These are phyloP conservation scores for Dicyrtomina minuta DNA, from an alignment of 2,888 invertebrate genomes.

Conservation along the genomic window DNA sequence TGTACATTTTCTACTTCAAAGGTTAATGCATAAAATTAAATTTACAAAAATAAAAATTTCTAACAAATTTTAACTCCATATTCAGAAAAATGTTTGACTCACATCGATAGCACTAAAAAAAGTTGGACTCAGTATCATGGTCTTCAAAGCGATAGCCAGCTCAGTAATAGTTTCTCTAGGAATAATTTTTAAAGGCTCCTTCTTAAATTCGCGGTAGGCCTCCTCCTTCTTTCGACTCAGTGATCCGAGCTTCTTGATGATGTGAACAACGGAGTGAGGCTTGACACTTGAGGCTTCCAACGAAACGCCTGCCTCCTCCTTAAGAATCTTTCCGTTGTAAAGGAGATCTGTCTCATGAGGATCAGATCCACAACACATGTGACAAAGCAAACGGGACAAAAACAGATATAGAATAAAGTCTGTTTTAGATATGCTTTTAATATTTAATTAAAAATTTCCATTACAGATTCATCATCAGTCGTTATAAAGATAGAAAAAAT, in stretches of 20 bases:
- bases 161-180: conserved; percentile 2
- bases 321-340: conserved; percentile 71
- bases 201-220: background rate
- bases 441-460: too few species aligned
- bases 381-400: background rate
- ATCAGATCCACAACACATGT: too few species aligned
- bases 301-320: conserved; percentile 61
- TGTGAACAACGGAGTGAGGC: conserved; percentile 63
- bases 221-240: conserved; percentile 58
- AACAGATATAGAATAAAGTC: background rate
- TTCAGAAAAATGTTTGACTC: background rate
- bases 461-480: too few species aligned
- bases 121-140: conserved; percentile 20
- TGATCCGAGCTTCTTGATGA: conserved; percentile 55
- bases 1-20: conserved; percentile 2
- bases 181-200: conserved; percentile 7
- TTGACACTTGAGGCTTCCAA: conserved; percentile 57
- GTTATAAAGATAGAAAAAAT: too few species aligned
- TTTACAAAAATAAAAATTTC: conserved; percentile 2
- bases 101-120: conserved; percentile 15
- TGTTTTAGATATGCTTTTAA: too few species aligned
- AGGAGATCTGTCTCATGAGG: conserved; percentile 64
- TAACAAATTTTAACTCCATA: too few species aligned
- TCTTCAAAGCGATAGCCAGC: conserved; percentile 11
- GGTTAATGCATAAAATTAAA: background rate